Evolutionary conservation across 1,140 invertebrate genomes (phyloP).

Genomic region (Sycophaga agraensis): DNA sequence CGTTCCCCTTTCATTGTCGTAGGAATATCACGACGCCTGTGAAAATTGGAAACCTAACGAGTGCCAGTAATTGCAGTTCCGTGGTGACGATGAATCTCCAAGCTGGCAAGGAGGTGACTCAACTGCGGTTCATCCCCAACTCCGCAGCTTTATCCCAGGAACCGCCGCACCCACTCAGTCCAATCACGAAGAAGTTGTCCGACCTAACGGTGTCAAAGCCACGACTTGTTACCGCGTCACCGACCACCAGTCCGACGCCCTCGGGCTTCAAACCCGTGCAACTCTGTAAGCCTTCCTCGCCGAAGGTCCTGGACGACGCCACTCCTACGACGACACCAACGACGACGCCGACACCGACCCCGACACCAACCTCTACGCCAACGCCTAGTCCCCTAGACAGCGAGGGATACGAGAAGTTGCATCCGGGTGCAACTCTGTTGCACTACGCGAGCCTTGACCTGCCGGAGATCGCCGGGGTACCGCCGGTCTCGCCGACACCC

Average conservation of each 20-base stretch:
- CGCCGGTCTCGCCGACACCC: slow-evolving; percentile 50
- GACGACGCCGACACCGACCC: slow-evolving; percentile 48
- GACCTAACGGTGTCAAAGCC: slow-evolving; percentile 43
- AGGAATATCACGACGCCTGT: not conserved
- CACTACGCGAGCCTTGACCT: slow-evolving; percentile 71
- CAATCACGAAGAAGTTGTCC: slow-evolving; percentile 40
- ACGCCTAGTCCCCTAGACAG: slow-evolving; percentile 42
- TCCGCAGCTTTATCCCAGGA: slow-evolving; percentile 20
- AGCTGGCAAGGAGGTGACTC: slow-evolving; percentile 9
- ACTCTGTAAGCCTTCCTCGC: slow-evolving; percentile 38
- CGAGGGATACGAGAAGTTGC: slow-evolving; percentile 48
- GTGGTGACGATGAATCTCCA: not conserved
- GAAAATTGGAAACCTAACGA: slow-evolving; percentile 18
- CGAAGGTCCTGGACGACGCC: slow-evolving; percentile 48
- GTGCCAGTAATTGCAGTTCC: not conserved
- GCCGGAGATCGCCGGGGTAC: slow-evolving; percentile 50
- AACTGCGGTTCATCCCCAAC: slow-evolving; percentile 8
- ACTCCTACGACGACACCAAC: slow-evolving; percentile 47
- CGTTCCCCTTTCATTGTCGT: not conserved
- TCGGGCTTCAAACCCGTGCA: slow-evolving; percentile 46
- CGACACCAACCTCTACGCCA: slow-evolving; percentile 51
- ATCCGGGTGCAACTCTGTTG: slow-evolving; percentile 51
- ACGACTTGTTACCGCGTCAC: slow-evolving; percentile 41
- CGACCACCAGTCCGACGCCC: slow-evolving; percentile 44
- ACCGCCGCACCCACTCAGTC: slow-evolving; percentile 23